Base-by-base conservation (phyloP, 2,888 invertebrate species). In the Ormyrus nitidulus region DNA sequence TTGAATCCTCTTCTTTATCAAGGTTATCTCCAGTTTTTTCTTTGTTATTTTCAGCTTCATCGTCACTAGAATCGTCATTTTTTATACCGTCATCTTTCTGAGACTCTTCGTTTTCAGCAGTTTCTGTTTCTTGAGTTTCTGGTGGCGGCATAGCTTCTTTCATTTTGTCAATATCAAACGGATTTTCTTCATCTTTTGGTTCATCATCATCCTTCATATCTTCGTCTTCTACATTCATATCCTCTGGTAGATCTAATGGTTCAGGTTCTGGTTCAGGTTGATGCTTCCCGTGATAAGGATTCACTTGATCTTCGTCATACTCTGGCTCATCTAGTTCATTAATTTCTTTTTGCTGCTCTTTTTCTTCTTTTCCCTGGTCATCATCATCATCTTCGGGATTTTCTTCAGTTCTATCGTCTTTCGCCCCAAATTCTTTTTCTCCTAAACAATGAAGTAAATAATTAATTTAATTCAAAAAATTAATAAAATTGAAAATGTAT, bases 211-310 rank as follows among this genome's bases (percentile, higher is more conserved):
- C 93, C 7, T 91, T 93, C 87, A 92, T 94, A 84, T 91, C 94
- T 83, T 91, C 94, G 49, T 94, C 95, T 86, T 97, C 97, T 19
- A 97, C 91, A 84, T 97, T 94, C 85, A 97, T 92, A 89, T 98
- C 95, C 61, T 98, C 97, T 0, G 97, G 97, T 81, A 98, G 91
- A 87, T 98, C 97, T 90, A 98, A 94, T 69, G 95, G 94, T 90
- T 98, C 97, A 0, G 97, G 95, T 87, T 97, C 96, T 0, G 95
- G 95, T 10, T 94, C 92, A 64, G 94, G 94, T 84, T 94, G 94
- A 82, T 95, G 93, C 74, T 96, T 94, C 58, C 96, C 96, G 87
- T 97, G 96, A 87, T 96, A 95, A 0, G 96, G 95, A 92, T 98
- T 95, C 71, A 94, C 91, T 88, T 97, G 96, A 87, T 96, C 95